phyloP scores from a whole-genome alignment of 92 coral and sea anemone genomes.

The Pocillopora grandis region DNA sequence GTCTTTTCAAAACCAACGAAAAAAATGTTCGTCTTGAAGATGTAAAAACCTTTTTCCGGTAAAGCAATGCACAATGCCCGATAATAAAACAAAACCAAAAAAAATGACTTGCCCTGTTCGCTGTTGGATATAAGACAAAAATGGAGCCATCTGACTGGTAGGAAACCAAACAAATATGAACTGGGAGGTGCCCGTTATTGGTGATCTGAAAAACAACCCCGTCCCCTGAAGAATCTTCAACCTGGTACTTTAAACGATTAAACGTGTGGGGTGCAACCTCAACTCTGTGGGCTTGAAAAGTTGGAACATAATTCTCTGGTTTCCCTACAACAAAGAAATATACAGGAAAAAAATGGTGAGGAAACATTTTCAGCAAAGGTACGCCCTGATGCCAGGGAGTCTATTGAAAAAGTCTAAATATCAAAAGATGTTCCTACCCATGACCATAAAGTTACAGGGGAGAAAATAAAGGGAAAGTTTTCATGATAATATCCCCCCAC shows the following conservation, averaged over 20 bases:
- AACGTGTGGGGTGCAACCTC: neutral
- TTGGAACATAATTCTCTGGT: neutral
- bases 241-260: neutral
- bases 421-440: no score
- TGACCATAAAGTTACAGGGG: no score
- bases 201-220: constrained; percentile 27
- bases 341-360: neutral
- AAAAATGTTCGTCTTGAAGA: no score
- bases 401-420: no score
- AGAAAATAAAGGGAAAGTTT: no score
- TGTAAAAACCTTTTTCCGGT: no score
- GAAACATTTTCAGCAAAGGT: no score
- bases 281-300: constrained; percentile 22
- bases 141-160: constrained; percentile 43
- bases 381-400: no score
- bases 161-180: constrained; percentile 23
- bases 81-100: no score
- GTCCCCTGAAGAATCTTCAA: constrained; percentile 31
- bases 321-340: neutral
- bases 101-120: constrained; percentile 4
- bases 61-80: no score
- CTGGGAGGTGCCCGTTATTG: constrained; percentile 2
- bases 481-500: no score
- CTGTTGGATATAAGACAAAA: constrained; percentile 17
- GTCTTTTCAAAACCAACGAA: no score